Evolutionary conservation across 2,113 vertebrate species (phyloP), one percentile per base, ranked within the genome.

Genomic region (Sula dactylatra): DNA sequence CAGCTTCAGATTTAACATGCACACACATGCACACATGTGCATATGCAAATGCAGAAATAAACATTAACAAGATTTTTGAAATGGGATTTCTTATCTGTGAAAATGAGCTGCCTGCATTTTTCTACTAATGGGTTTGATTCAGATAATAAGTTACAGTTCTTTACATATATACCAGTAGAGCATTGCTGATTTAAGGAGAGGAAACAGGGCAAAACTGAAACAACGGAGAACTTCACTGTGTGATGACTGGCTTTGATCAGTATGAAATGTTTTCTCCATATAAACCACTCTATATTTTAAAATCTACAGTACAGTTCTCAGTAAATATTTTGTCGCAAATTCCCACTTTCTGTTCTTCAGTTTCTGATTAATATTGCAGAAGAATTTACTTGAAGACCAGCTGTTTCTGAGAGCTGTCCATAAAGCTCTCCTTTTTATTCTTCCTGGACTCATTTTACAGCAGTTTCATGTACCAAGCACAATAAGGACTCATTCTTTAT

Each of bases 381-480:
- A 72, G 9, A 92, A 93, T 82, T 91, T 59, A 59, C 81, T 93
- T 92, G 91, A 90, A 90, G 25, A 56, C 11, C 10, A 95, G 42
- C 38, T 94, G 65, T 86, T 95, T 93, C 49, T 83, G n/a, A 88
- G 27, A 90, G 14, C 15, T 94, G 25, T 22, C 36, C 44, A 34
- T 42, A 82, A 86, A 77, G 6, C 2, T 83, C 40, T 72, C 32
- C 5, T 62, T 45, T 92, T 90, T 59, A 32, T 70, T 83, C 40
- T 67, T 94, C 90, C 54, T 74, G 32, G 38, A 38, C 19, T 45
- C 24, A 49, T 84, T 84, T 84, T 93, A 45, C 26, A 91, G 45
- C 38, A 74, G 29, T 73, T 86, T 83, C 61, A 58, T 62, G 40
- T 54, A 32, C 26, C 32, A 66, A 62, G 31, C 12, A 56, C 13